Percentiles rank a stretch among this genome's conserved stretches.
phyloP scores from a whole-genome alignment of 2,888 invertebrate species.

The Phlogophora meticulosa region DNA sequence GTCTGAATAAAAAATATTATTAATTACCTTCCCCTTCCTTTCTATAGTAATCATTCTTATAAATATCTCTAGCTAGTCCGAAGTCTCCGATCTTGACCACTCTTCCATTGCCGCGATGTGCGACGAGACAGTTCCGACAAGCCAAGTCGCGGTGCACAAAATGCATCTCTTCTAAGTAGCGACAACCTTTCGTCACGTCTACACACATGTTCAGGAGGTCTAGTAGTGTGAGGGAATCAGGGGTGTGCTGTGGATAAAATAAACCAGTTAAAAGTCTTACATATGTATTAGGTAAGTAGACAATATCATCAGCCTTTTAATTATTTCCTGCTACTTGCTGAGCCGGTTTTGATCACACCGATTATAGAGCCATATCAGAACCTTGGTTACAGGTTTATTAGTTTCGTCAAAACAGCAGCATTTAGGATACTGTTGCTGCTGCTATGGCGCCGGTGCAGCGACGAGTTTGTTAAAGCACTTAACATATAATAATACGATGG shows the following conservation, averaged over 20 bases:
- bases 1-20: not conserved
- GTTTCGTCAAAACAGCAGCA: too few species aligned
- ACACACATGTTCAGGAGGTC: constrained; percentile 98
- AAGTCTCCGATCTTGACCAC: constrained; percentile 99
- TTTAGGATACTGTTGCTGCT: too few species aligned
- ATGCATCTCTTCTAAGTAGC: constrained; percentile 98
- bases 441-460: too few species aligned
- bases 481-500: too few species aligned
- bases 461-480: too few species aligned
- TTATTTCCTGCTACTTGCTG: not conserved
- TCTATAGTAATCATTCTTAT: constrained; percentile 99
- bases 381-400: too few species aligned
- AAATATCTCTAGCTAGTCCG: constrained; percentile 98
- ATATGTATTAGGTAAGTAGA: not conserved
- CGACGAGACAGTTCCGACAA: constrained; percentile 98
- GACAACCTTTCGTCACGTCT: constrained; percentile 98
- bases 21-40: constrained; percentile 95
- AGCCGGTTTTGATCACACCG: not conserved
- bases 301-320: not conserved
- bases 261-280: not conserved
- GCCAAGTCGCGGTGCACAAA: constrained; percentile 99
- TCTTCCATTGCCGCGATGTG: constrained; percentile 92
- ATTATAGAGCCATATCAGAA: not conserved
- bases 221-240: constrained; percentile 93
- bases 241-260: constrained; percentile 87